Conservation (phyloP, 2,113 vertebrate genomes). For the Oncorhynchus gorbuscha region DNA sequence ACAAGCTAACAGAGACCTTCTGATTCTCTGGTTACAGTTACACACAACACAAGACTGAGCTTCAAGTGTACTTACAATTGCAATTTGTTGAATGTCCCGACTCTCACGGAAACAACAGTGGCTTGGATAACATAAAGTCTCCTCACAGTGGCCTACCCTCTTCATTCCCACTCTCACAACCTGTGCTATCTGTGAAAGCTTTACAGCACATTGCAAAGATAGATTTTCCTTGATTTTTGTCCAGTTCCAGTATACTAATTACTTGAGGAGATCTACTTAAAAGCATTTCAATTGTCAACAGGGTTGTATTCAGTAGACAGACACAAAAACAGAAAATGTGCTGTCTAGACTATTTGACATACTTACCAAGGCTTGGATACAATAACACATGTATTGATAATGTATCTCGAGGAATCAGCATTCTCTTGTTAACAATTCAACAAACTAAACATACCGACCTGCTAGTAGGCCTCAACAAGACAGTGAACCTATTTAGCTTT, state of each 20-base stretch:
- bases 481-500: neutral
- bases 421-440: no score
- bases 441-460: no score
- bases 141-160: neutral
- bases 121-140: neutral
- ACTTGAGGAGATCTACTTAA: neutral
- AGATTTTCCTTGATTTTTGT: neutral
- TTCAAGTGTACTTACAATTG: neutral
- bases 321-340: no score
- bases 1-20: neutral
- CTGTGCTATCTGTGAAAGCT: neutral
- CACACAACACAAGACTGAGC: neutral
- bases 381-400: no score
- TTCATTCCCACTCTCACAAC: neutral
- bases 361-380: no score
- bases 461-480: neutral
- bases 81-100: neutral
- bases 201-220: neutral
- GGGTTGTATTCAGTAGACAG: no score
- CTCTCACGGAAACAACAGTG: neutral
- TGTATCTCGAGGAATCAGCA: no score
- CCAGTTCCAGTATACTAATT: neutral
- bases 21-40: neutral
- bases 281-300: no score
- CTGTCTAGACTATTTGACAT: no score